phyloP scores from a whole-genome alignment of 2,888 invertebrate species.

The Megalurothrips usitatus region DNA sequence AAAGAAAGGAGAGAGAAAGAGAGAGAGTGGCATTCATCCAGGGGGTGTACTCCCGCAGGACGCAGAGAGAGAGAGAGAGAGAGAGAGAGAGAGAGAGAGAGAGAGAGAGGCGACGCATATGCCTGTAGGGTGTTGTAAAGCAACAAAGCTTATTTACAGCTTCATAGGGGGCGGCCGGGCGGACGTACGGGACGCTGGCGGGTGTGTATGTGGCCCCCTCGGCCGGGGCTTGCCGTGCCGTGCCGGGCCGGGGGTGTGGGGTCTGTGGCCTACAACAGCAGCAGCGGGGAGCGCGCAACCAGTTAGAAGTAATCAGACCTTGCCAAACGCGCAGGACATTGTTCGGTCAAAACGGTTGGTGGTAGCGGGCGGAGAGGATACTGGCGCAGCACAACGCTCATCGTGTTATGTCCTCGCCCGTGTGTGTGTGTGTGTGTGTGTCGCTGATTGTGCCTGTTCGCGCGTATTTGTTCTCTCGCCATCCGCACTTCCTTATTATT shows the following conservation, averaged over 20 bases:
- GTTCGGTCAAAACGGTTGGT: not conserved
- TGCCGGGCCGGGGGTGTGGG: not conserved
- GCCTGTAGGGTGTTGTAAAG: slow-evolving; percentile 7
- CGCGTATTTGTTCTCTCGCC: not conserved
- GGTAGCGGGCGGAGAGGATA: too few species aligned
- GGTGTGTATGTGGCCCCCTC: not conserved
- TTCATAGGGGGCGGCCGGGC: slow-evolving; percentile 9
- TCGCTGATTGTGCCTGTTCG: not conserved
- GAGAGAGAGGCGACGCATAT: not conserved
- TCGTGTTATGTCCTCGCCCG: not conserved
- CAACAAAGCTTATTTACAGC: slow-evolving; percentile 24
- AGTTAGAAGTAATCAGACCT: slow-evolving; percentile 16
- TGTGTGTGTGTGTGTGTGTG: not conserved
- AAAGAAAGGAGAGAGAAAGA: too few species aligned
- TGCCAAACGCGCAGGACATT: not conserved
- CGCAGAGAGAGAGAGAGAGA: not conserved
- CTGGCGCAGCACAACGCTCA: not conserved
- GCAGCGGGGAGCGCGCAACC: not conserved
- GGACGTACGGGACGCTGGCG: not conserved
- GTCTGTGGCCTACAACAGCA: not conserved
- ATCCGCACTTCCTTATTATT: too few species aligned
- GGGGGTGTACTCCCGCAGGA: too few species aligned
- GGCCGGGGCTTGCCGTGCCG: not conserved
- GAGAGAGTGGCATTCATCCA: not conserved
- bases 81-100: too few species aligned